Conservation (phyloP, 2,797 vertebrate species). For the Scomberomorus guttatus region DNA sequence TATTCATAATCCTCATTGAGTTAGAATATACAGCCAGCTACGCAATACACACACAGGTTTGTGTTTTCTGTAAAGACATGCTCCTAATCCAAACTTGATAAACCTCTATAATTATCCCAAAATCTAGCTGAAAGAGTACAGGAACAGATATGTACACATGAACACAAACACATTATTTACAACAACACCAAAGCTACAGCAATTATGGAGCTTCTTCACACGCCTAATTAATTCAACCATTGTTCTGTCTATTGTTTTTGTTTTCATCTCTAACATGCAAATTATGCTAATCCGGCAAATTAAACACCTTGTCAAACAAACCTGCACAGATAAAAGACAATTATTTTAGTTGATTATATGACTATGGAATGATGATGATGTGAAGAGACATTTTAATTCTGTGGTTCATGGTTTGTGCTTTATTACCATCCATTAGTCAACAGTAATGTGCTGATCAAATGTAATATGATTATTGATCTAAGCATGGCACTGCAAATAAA, state of each 20-base stretch:
- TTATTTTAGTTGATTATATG: constrained; percentile 25
- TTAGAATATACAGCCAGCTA: constrained; percentile 4
- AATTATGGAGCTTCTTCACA: constrained; percentile 72
- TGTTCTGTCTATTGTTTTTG: constrained; percentile 61
- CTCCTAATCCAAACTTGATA: constrained; percentile 25
- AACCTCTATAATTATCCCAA: constrained; percentile 35
- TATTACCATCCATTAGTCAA: constrained; percentile 15
- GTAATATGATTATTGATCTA: constrained; percentile 10
- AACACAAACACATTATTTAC: constrained; percentile 38
- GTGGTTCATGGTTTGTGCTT: constrained; percentile 18
- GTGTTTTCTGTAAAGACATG: constrained; percentile 25
- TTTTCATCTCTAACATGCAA: constrained; percentile 63
- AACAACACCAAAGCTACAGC: constrained; percentile 41
- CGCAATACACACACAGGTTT: not conserved
- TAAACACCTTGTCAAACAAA: constrained; percentile 73
- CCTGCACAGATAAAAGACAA: constrained; percentile 59
- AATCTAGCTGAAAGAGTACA: constrained; percentile 20
- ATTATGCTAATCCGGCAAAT: constrained; percentile 76
- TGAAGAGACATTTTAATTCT: constrained; percentile 13
- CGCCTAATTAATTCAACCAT: constrained; percentile 71
- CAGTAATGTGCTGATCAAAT: constrained; percentile 3
- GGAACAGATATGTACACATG: constrained; percentile 44
- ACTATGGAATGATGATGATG: constrained; percentile 5
- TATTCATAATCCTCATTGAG: not conserved
- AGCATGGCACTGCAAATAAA: constrained; percentile 5